phyloP scores from a whole-genome alignment of 1,140 invertebrate genomes.

The Pogonomyrmex barbatus region DNA sequence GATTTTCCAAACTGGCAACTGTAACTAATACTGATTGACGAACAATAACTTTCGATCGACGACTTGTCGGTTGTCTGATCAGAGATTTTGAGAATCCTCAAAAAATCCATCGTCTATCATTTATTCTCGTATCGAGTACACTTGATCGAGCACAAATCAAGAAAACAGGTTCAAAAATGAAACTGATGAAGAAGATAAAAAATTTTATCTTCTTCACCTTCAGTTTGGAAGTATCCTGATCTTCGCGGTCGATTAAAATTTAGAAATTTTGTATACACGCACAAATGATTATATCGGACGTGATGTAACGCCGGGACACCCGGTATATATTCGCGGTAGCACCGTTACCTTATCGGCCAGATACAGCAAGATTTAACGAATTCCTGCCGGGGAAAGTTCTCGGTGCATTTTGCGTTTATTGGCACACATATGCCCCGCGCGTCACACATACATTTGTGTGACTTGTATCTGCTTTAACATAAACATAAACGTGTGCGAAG shows the following conservation, averaged over 20 bases:
- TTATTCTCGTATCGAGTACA: background rate
- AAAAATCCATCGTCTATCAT: background rate
- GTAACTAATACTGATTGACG: too few relatives aligned
- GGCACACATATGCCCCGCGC: background rate
- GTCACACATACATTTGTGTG: background rate
- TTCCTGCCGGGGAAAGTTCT: constrained; percentile 80
- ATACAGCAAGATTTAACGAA: constrained; percentile 82
- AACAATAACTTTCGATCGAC: background rate
- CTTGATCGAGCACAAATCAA: too few relatives aligned
- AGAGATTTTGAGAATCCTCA: background rate
- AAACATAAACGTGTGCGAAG: background rate
- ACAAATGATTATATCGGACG: constrained; percentile 26
- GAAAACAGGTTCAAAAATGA: background rate
- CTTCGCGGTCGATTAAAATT: background rate
- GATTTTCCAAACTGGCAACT: too few relatives aligned
- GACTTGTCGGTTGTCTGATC: background rate
- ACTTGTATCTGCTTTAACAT: constrained; percentile 10
- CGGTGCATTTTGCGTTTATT: constrained; percentile 53
- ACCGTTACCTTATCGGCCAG: constrained; percentile 77
- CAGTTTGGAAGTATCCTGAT: background rate
- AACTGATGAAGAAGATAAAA: background rate
- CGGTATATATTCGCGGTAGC: constrained; percentile 65
- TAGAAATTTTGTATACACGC: background rate
- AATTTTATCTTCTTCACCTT: too few relatives aligned
- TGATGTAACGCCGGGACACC: background rate